Conservation (phyloP, 2,113 vertebrate genomes). For the Stigmatopora argus region DNA sequence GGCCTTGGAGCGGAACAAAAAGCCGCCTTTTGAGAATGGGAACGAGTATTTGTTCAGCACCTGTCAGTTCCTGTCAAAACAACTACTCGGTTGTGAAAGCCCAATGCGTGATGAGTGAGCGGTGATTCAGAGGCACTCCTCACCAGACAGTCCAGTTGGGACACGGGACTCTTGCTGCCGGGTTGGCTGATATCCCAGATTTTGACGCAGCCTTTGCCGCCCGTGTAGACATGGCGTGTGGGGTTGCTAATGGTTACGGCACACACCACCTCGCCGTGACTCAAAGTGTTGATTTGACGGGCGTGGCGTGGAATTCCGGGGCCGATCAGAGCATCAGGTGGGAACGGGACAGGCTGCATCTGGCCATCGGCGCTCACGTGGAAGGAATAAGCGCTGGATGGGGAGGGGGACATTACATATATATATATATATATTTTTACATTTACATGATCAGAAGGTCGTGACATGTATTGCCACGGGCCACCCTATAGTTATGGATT, state of each 20-base stretch:
- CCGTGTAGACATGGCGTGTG: slow-evolving; percentile 89
- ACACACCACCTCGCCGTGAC: slow-evolving; percentile 90
- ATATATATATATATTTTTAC: too few relatives aligned
- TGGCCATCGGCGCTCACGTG: slow-evolving; percentile 90
- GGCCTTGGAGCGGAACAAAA: slow-evolving; percentile 6
- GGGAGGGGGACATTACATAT: not conserved
- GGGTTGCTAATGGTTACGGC: slow-evolving; percentile 94
- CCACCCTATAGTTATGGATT: too few relatives aligned
- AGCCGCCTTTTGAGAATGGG: slow-evolving; percentile 3
- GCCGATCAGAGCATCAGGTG: slow-evolving; percentile 87
- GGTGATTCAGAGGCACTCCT: slow-evolving; percentile 18
- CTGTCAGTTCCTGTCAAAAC: slow-evolving; percentile 8
- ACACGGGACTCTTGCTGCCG: slow-evolving; percentile 92
- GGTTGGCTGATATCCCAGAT: slow-evolving; percentile 96
- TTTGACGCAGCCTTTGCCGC: slow-evolving; percentile 92
- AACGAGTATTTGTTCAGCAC: slow-evolving; percentile 10
- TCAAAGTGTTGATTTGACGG: slow-evolving; percentile 91
- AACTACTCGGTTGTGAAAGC: slow-evolving; percentile 11
- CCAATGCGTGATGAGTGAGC: slow-evolving; percentile 4
- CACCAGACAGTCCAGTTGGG: slow-evolving; percentile 91
- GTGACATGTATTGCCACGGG: too few relatives aligned
- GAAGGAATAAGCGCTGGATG: slow-evolving; percentile 86
- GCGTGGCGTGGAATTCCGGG: slow-evolving; percentile 88
- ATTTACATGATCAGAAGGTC: not conserved
- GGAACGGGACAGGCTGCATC: slow-evolving; percentile 93